phyloP scores from a whole-genome alignment of 2,888 invertebrate species.

The Campoplex capitator region DNA sequence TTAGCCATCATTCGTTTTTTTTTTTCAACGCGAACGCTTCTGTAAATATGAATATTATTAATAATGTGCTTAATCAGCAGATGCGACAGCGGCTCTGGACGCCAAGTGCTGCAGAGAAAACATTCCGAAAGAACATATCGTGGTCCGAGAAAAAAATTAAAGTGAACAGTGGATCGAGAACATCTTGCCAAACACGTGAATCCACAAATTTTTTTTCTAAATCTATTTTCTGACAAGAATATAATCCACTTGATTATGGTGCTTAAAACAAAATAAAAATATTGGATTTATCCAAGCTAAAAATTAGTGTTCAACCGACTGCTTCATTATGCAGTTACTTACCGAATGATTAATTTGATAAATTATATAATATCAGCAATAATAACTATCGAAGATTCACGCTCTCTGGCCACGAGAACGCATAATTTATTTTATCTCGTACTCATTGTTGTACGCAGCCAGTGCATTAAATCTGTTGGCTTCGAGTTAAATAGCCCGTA shows the following conservation, averaged over 20 bases:
- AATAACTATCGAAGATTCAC: background rate
- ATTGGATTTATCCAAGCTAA: background rate
- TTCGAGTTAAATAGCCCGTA: slow-evolving; percentile 37
- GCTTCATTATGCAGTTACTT: background rate
- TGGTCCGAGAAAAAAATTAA: background rate
- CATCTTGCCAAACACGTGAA: background rate
- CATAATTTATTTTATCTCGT: slow-evolving; percentile 1
- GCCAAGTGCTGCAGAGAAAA: too few species aligned
- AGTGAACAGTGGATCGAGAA: background rate
- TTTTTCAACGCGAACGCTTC: background rate
- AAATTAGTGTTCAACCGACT: background rate
- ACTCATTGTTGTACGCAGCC: background rate
- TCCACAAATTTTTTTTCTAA: background rate
- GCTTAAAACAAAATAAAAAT: background rate
- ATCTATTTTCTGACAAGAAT: background rate
- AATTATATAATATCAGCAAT: background rate
- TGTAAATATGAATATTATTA: too few species aligned
- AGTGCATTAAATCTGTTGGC: slow-evolving; percentile 32
- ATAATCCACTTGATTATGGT: background rate
- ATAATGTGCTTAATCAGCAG: too few species aligned
- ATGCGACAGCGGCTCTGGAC: too few species aligned
- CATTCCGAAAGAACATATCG: too few species aligned
- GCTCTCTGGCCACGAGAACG: background rate
- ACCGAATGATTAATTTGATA: background rate
- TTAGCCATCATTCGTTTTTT: background rate